Percentiles rank a stretch among this genome's conserved stretches.
Conservation (phyloP, 2,888 invertebrate genomes). For the Tiphia femorata region DNA sequence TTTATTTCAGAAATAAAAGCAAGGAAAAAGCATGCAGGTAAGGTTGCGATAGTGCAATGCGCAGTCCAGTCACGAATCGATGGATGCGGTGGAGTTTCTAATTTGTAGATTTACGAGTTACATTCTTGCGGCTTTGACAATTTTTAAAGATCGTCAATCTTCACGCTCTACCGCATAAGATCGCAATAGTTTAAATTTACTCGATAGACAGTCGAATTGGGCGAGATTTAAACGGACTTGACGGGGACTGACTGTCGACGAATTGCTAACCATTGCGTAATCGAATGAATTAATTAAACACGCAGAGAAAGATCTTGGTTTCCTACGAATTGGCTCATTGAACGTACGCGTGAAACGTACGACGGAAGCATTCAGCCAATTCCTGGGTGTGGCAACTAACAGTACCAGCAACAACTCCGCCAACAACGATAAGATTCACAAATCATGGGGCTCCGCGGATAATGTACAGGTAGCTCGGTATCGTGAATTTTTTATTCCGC, state of each 20-base stretch:
- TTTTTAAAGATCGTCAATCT: too few species aligned
- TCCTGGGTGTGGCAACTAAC: constrained; percentile 80
- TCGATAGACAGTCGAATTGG: too few species aligned
- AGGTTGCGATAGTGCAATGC: too few species aligned
- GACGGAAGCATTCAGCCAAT: constrained; percentile 92
- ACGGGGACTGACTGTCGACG: too few species aligned
- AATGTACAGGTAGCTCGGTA: constrained; percentile 77
- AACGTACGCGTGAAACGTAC: constrained; percentile 94
- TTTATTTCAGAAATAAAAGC: constrained; percentile 79
- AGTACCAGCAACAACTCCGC: constrained; percentile 70
- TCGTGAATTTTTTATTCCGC: neutral
- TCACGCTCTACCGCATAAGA: too few species aligned
- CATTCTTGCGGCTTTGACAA: neutral
- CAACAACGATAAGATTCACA: constrained; percentile 80
- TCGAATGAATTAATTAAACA: constrained; percentile 37
- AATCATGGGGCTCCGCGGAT: constrained; percentile 92
- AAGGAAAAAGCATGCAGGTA: constrained; percentile 81
- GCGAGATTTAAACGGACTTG: too few species aligned
- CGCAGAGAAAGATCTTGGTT: constrained; percentile 88
- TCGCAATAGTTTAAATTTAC: too few species aligned
- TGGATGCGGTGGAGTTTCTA: constrained; percentile 31
- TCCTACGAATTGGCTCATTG: constrained; percentile 91
- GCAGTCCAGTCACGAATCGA: too few species aligned
- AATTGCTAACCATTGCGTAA: too few species aligned
- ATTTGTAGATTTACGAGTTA: constrained; percentile 17